Base-by-base conservation (phyloP, 2,888 invertebrate species). In the Torymus tubicola region DNA sequence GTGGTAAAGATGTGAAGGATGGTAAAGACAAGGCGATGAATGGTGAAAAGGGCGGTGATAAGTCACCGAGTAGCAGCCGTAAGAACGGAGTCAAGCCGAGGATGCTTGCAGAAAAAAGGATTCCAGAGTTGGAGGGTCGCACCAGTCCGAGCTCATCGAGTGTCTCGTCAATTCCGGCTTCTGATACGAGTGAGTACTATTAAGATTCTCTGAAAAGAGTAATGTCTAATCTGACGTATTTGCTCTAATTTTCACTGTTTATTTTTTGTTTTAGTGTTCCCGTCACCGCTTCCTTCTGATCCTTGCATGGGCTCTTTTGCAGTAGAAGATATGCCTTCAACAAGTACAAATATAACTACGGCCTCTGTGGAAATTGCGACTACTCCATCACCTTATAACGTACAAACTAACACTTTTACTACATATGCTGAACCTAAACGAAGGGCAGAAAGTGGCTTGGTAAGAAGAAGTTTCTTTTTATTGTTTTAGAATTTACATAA, bases 111-210 rank as follows among this genome's bases (percentile, higher is more conserved):
- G 77, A 83, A 12, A 83, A 84, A 18, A 84, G 57, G 42, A 83
- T 84, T 14, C 71, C 80, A 8, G 80, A 84, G 60, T 24, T 81
- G 24, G 83, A 81, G 13, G 82, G 57, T 81, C 78, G 21, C 78
- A 12, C 64, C 13, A 81, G 65, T 50, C 81, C 78, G 2, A 2
- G 12, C 53, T 21, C 57, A 2, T 57, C 67, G 11, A 73, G 11
- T 42, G 18, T 16, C 18, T 13, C 50, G 18, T 55, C 55, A 8
- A 52, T 58, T 57, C 63, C 74, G 8, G 24, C 71, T 12, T 24
- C 80, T 53, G 74, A 78, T 10, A 82, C 77, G 61, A 53, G 82
- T 82, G 42, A 42, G 42, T 42, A 42, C 8, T 1, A 42, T 42
- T 8, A 42, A 8, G 10, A 42, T 5, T 8, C 42, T 42, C 10